Conservation (phyloP, 2,888 invertebrate species). For the Ectemnius lituratus region DNA sequence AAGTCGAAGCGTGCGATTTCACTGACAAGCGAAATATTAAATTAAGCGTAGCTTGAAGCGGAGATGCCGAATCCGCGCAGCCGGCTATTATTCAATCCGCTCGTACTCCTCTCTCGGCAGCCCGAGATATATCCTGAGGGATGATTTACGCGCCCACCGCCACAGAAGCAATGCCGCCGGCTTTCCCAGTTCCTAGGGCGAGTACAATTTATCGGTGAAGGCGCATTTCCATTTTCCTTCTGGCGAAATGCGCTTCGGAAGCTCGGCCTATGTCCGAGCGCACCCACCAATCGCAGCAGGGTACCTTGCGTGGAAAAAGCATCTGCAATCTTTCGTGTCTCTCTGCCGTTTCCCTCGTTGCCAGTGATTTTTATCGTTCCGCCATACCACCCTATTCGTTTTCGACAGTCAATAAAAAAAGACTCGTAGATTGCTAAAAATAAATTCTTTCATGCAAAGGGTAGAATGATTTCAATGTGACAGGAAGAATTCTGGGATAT, state of each 20-base stretch:
- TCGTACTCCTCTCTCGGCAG: background rate
- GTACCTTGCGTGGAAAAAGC: no score
- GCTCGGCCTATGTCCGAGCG: slow-evolving; percentile 3
- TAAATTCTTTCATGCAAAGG: no score
- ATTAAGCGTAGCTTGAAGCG: background rate
- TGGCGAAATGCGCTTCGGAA: slow-evolving; percentile 21
- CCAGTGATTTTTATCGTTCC: no score
- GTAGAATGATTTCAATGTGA: no score
- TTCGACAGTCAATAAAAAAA: no score
- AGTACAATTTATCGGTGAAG: slow-evolving; percentile 34
- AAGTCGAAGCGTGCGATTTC: no score
- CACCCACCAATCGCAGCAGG: no score
- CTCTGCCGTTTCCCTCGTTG: no score
- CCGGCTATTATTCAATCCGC: slow-evolving; percentile 36
- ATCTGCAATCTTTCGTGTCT: no score
- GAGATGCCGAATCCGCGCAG: background rate
- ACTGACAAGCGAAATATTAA: background rate
- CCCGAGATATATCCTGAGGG: slow-evolving; percentile 26
- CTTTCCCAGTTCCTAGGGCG: slow-evolving; percentile 4
- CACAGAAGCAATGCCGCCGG: slow-evolving; percentile 8
- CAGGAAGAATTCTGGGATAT: no score
- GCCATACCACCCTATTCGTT: no score
- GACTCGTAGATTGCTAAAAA: no score
- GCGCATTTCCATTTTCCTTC: slow-evolving; percentile 37
- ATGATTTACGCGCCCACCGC: slow-evolving; percentile 32